A percentile compares a stretch with the other conserved stretches of the same genome.
Evolutionary conservation across 2,888 invertebrate species (phyloP).

Genomic region (Margaritifera margaritifera): DNA sequence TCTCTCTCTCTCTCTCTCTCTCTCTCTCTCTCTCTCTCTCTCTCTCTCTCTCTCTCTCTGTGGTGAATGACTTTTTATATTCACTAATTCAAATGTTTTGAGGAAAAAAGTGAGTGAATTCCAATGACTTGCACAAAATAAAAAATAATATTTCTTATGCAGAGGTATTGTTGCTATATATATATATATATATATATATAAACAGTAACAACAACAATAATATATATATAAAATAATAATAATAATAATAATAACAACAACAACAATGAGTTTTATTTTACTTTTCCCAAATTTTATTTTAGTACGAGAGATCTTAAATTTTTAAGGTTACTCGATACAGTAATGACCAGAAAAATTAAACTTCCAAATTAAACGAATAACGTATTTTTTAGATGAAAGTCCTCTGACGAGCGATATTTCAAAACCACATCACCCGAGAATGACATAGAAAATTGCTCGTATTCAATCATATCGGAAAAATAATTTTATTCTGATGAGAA

Average conservation of each 20-base stretch:
- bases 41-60: slow-evolving; percentile 14
- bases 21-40: slow-evolving; percentile 26
- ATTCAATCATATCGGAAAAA: too few species aligned
- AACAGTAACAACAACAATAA: not conserved
- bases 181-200: not conserved
- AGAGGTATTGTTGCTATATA: too few species aligned
- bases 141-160: too few species aligned
- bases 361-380: too few species aligned
- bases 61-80: slow-evolving; percentile 7
- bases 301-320: too few species aligned
- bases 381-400: too few species aligned
- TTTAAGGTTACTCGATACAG: too few species aligned
- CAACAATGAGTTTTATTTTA: slow-evolving; percentile 5
- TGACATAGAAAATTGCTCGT: too few species aligned
- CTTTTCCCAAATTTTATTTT: not conserved
- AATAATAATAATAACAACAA: not conserved
- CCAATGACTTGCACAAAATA: too few species aligned
- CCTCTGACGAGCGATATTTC: too few species aligned
- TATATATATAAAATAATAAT: not conserved
- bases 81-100: slow-evolving; percentile 2
- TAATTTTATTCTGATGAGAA: not conserved
- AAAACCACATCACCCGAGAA: too few species aligned
- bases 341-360: too few species aligned
- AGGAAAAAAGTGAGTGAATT: slow-evolving; percentile 1
- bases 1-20: slow-evolving; percentile 9